phyloP scores from a whole-genome alignment of 2,797 vertebrate genomes.

The Melanogrammus aeglefinus region DNA sequence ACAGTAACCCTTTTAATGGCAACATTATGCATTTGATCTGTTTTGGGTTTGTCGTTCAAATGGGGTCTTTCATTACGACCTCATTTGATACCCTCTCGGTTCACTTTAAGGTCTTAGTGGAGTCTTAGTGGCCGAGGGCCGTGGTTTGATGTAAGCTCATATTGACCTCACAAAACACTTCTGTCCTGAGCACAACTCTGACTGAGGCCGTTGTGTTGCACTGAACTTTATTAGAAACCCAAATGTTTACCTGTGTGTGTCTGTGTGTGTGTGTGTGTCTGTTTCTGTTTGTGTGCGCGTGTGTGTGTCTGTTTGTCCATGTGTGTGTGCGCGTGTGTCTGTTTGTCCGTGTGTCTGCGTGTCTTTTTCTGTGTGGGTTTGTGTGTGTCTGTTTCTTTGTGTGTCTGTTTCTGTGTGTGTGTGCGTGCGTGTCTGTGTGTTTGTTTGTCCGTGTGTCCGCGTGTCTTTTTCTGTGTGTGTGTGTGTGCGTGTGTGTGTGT shows the following conservation, averaged over 20 bases:
- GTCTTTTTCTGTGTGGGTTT: no score
- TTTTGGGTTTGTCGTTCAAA: neutral
- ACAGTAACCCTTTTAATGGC: neutral
- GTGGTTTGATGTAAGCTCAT: neutral
- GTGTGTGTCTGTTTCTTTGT: no score
- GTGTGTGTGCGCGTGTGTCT: slow-evolving; percentile 47
- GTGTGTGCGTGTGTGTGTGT: neutral
- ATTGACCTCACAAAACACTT: neutral
- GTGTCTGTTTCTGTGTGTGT: slow-evolving; percentile 12
- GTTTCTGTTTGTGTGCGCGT: slow-evolving; percentile 50
- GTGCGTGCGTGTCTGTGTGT: slow-evolving; percentile 38
- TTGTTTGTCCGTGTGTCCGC: no score
- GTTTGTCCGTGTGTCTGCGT: no score
- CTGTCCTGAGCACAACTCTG: neutral
- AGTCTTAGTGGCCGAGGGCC: neutral
- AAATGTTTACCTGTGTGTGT: slow-evolving; percentile 27
- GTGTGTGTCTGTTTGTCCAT: slow-evolving; percentile 50
- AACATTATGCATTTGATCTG: neutral
- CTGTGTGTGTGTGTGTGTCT: neutral
- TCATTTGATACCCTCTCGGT: neutral
- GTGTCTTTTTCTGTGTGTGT: no score
- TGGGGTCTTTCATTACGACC: neutral
- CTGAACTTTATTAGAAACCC: no score
- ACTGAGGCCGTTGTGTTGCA: no score
- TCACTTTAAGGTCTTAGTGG: neutral